Evolutionary conservation across 1,140 invertebrate genomes (phyloP).

Genomic region (Ceratosolen fusciceps): DNA sequence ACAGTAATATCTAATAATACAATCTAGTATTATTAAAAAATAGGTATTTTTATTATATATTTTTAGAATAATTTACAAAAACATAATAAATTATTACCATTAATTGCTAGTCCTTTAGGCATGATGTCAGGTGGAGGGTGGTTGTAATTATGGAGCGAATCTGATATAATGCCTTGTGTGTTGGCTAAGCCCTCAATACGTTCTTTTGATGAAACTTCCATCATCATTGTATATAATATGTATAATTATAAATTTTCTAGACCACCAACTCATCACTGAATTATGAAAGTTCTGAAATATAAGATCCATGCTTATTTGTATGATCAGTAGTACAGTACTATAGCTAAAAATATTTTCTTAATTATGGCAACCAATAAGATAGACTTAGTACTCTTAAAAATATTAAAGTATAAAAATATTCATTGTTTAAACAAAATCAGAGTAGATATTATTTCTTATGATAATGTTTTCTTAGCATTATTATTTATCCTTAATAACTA

Average conservation of each 20-base stretch:
- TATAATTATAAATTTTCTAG: conserved; percentile 58
- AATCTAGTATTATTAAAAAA: too few species aligned
- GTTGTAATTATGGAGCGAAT: conserved; percentile 64
- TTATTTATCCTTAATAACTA: not conserved
- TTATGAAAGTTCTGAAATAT: conserved; percentile 45
- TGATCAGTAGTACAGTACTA: not conserved
- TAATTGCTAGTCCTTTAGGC: conserved; percentile 64
- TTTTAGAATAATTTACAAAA: too few species aligned
- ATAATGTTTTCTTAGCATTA: not conserved
- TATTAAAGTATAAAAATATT: not conserved
- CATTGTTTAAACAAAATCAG: not conserved
- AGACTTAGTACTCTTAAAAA: not conserved
- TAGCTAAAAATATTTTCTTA: conserved; percentile 8
- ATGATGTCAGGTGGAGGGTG: conserved; percentile 68
- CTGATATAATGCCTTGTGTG: conserved; percentile 67
- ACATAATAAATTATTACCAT: conserved; percentile 53
- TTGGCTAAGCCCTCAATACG: conserved; percentile 65
- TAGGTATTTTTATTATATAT: too few species aligned
- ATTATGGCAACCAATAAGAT: not conserved
- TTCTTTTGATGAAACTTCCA: conserved; percentile 65
- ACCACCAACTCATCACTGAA: conserved; percentile 61
- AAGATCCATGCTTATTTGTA: conserved; percentile 5
- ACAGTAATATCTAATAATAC: too few species aligned
- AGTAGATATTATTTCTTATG: not conserved
- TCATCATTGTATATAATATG: conserved; percentile 64